phyloP scores from a whole-genome alignment of 2,888 invertebrate species.

The Julus scandinavius region DNA sequence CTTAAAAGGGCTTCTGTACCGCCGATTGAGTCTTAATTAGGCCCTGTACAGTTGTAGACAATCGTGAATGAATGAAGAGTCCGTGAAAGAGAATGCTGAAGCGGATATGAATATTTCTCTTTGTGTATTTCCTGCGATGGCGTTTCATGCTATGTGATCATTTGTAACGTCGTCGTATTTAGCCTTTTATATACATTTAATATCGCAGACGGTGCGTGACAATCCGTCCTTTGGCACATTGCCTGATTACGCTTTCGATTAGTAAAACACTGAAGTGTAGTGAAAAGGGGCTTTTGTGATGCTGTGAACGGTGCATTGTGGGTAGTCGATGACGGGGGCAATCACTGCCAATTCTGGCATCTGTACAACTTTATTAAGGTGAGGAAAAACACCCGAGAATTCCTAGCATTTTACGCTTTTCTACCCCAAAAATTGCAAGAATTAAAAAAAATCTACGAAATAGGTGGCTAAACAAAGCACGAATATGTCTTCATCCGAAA shows the following conservation, averaged over 20 bases:
- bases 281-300: not conserved
- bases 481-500: not conserved
- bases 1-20: not conserved
- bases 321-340: not conserved
- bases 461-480: not conserved
- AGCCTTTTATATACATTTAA: constrained; percentile 10
- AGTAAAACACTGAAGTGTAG: not conserved
- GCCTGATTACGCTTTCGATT: constrained; percentile 25
- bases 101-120: constrained; percentile 34
- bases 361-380: not conserved
- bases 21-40: not conserved
- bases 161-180: not conserved
- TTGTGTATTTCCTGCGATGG: not conserved
- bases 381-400: not conserved
- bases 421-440: not conserved
- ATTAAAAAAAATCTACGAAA: not conserved
- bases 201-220: constrained; percentile 37
- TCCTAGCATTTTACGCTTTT: not conserved
- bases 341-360: not conserved
- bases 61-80: not conserved
- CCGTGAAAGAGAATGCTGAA: not conserved
- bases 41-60: not conserved
- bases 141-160: constrained; percentile 18
- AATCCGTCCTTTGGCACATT: constrained; percentile 8
- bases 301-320: not conserved